Conservation (phyloP, 2,888 invertebrate species). For the Lasioglossum villosulum region DNA sequence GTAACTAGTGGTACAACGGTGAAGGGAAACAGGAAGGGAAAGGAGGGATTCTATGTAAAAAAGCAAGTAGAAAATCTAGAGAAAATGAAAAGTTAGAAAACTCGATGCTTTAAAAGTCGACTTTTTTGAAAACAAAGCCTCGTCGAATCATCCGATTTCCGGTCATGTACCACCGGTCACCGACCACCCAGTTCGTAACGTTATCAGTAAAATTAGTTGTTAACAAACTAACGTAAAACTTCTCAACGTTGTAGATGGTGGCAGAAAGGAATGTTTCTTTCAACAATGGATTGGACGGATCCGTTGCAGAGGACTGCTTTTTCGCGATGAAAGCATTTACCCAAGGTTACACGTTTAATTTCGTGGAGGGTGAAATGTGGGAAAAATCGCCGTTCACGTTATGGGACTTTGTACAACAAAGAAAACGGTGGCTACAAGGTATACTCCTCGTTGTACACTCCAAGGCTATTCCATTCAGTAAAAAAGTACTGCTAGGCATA, state of each 20-base stretch:
- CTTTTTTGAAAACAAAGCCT: not conserved
- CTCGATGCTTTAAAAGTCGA: not conserved
- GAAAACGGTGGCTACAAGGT: conserved; percentile 98
- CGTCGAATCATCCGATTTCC: not conserved
- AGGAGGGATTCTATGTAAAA: not conserved
- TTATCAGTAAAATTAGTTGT: not conserved
- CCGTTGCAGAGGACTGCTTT: conserved; percentile 98
- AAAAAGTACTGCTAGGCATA: conserved; percentile 93
- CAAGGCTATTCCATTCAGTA: conserved; percentile 91
- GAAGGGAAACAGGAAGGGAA: too few relatives aligned
- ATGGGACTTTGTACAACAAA: conserved; percentile 97
- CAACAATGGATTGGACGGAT: conserved; percentile 98
- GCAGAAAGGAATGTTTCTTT: conserved; percentile 97
- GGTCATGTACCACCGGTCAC: not conserved
- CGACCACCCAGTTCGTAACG: not conserved
- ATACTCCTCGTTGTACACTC: conserved; percentile 95
- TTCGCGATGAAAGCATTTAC: conserved; percentile 98
- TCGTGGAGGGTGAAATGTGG: conserved; percentile 99
- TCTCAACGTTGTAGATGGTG: conserved; percentile 87
- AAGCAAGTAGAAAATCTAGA: not conserved
- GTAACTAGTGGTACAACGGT: not conserved
- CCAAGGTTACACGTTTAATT: conserved; percentile 96
- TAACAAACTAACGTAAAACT: too few relatives aligned
- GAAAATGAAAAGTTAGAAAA: not conserved
- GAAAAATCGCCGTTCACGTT: conserved; percentile 98